phyloP scores from a whole-genome alignment of 2,797 vertebrate species.

The Nyctalus aviator region DNA sequence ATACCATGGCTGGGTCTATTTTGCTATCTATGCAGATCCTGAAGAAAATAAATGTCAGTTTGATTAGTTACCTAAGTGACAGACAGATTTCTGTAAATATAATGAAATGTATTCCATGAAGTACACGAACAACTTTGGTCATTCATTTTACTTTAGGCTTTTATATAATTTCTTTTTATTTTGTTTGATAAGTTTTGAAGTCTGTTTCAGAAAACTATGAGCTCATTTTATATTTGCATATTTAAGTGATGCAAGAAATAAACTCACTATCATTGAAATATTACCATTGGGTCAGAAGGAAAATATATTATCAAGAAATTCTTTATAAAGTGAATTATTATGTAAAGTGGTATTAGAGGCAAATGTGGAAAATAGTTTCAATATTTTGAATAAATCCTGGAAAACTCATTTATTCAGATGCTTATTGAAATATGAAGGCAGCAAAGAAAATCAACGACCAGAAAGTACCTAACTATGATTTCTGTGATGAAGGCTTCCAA shows the following conservation, averaged over 20 bases:
- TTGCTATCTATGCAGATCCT: conserved; percentile 40
- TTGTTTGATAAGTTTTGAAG: neutral
- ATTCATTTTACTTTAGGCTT: rapidly evolving
- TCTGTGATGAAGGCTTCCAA: neutral
- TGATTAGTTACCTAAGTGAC: conserved; percentile 43
- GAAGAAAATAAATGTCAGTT: conserved; percentile 78
- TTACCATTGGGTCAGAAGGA: neutral
- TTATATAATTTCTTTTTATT: neutral
- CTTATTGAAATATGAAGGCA: neutral
- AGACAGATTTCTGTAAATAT: conserved; percentile 56
- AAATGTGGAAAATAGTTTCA: neutral
- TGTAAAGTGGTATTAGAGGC: neutral
- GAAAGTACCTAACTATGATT: neutral
- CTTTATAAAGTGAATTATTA: neutral
- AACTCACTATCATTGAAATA: conserved; percentile 4
- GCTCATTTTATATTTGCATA: neutral
- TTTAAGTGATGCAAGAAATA: neutral
- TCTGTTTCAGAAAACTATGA: neutral
- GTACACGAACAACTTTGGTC: rapidly evolving
- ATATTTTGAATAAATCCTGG: neutral
- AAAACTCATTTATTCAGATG: neutral
- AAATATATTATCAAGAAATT: neutral
- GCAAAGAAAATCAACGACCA: neutral
- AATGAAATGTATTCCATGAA: neutral
- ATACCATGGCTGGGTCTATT: conserved; percentile 70